Conservation (phyloP, 2,113 vertebrate species). For the Origma solitaria region DNA sequence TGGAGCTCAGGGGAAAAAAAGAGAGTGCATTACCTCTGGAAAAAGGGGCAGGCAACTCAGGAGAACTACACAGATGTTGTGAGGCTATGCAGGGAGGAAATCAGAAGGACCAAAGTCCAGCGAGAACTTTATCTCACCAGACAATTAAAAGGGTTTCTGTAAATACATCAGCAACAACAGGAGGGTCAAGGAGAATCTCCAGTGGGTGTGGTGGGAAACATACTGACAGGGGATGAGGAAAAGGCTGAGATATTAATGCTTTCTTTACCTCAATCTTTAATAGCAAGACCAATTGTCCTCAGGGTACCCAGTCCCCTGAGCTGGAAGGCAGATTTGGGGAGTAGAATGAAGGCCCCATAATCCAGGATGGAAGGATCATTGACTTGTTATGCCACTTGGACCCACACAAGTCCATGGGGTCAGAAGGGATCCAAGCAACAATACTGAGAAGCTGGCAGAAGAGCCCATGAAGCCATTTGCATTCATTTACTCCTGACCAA, state of each 20-base stretch:
- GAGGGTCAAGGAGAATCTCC: neutral
- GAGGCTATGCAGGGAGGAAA: neutral
- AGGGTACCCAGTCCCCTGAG: neutral
- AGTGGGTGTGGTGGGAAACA: neutral
- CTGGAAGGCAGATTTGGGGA: neutral
- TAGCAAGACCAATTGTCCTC: neutral
- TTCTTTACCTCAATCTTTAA: neutral
- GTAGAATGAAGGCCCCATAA: neutral
- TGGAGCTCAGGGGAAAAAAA: neutral
- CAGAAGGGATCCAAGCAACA: neutral
- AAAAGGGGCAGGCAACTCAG: neutral
- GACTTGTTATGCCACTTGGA: neutral
- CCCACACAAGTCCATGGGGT: neutral
- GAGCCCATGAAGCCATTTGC: neutral
- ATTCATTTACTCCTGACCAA: neutral
- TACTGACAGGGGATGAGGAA: neutral
- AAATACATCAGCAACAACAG: neutral
- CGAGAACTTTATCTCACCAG: neutral
- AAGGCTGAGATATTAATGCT: neutral
- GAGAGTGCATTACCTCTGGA: neutral
- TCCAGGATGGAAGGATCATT: no score
- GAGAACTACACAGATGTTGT: neutral
- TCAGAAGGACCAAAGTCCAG: neutral
- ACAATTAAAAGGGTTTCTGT: neutral
- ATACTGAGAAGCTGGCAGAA: neutral